A percentile compares a stretch with the other conserved stretches of the same genome.
Conservation (phyloP, 2,113 vertebrate genomes). For the Cheirogaleus medius region DNA sequence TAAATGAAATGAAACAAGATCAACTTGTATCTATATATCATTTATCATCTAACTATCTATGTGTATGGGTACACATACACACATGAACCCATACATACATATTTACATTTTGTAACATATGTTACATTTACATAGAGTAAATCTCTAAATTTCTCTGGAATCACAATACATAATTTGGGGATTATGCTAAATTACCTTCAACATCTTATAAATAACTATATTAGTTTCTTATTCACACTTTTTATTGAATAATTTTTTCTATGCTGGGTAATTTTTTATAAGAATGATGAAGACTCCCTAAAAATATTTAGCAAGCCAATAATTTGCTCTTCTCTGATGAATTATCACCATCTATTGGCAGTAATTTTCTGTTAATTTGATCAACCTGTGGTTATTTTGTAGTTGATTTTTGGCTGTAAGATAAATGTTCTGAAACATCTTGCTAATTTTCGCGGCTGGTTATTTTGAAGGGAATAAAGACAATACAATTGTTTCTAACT, state of each 20-base stretch:
- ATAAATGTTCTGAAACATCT: not conserved
- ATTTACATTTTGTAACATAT: not conserved
- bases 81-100: fast-evolving
- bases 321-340: not conserved
- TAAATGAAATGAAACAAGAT: not conserved
- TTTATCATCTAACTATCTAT: not conserved
- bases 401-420: not conserved
- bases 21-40: not conserved
- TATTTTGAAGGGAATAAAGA: not conserved
- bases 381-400: not conserved
- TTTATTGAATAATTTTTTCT: not conserved
- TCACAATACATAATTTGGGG: not conserved
- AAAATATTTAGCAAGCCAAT: not conserved
- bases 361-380: constrained; percentile 13
- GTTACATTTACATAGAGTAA: too few relatives aligned
- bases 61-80: not conserved
- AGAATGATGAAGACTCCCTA: not conserved
- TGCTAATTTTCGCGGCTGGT: constrained; percentile 12
- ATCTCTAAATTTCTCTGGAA: not conserved
- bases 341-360: not conserved
- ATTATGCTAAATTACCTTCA: not conserved
- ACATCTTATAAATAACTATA: not conserved
- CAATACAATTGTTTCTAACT: not conserved
- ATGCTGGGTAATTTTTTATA: not conserved
- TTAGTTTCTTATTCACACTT: not conserved